A percentile compares a stretch with the other conserved stretches of the same genome.
Conservation (phyloP, 2,113 vertebrate genomes). For the Chaetorhynchus papuensis region DNA sequence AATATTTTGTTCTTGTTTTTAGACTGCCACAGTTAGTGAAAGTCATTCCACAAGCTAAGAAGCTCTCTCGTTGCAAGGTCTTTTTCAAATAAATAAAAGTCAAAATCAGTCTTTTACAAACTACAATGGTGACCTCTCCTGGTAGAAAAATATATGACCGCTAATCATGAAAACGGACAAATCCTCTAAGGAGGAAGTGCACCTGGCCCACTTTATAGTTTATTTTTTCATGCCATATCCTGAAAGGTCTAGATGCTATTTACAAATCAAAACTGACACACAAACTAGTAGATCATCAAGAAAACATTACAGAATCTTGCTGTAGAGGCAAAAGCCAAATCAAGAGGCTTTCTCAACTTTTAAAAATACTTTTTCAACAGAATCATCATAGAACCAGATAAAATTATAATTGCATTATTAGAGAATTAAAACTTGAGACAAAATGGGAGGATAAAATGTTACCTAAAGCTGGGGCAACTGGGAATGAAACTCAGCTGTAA, state of each 20-base stretch:
- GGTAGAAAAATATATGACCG: constrained; percentile 32
- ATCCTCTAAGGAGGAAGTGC: not conserved
- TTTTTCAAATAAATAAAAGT: not conserved
- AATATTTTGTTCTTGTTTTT: not conserved
- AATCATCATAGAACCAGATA: not conserved
- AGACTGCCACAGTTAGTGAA: not conserved
- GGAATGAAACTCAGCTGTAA: not conserved
- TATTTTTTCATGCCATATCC: not conserved
- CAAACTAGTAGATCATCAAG: not conserved
- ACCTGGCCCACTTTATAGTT: not conserved
- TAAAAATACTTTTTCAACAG: not conserved
- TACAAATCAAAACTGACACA: not conserved
- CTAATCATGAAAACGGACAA: not conserved
- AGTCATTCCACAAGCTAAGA: not conserved
- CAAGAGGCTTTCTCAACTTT: not conserved
- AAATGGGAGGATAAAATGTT: not conserved
- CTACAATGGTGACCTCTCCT: constrained; percentile 44
- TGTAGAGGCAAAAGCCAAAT: not conserved
- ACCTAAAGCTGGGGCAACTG: not conserved
- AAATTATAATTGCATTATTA: not conserved
- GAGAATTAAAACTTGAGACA: not conserved
- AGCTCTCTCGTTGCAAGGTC: not conserved
- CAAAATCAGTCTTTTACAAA: not conserved
- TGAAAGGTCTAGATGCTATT: not conserved
- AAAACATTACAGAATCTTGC: not conserved